Conservation (phyloP, 2,797 vertebrate genomes). For the Sebastes miniatus region DNA sequence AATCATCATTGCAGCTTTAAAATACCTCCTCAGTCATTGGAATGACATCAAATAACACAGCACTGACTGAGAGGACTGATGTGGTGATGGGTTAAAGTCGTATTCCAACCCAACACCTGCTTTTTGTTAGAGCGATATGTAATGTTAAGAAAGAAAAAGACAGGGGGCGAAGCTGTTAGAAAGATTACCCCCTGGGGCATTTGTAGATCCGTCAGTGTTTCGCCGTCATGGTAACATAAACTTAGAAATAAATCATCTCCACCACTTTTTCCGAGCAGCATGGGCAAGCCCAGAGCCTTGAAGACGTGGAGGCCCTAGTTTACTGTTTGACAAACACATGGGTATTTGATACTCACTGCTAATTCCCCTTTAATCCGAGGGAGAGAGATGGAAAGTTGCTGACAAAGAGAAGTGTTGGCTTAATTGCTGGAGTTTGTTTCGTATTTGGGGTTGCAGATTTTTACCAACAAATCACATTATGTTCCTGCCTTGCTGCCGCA, state of each 20-base stretch:
- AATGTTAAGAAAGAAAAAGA: constrained; percentile 64
- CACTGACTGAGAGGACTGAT: constrained; percentile 52
- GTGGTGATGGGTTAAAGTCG: constrained; percentile 65
- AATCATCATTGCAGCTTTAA: constrained; percentile 71
- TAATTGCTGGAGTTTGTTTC: background rate
- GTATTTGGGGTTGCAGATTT: background rate
- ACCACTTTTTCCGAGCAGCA: constrained; percentile 43
- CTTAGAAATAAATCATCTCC: constrained; percentile 56
- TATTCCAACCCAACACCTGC: constrained; percentile 72
- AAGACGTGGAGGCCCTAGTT: constrained; percentile 24
- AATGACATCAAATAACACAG: constrained; percentile 75
- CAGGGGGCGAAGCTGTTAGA: constrained; percentile 69
- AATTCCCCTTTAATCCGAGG: constrained; percentile 38
- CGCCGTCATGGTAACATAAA: constrained; percentile 67
- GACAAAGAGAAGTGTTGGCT: constrained; percentile 2
- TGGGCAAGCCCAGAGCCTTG: constrained; percentile 22
- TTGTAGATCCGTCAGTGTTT: constrained; percentile 65
- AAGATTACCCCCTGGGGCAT: constrained; percentile 61
- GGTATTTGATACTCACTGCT: constrained; percentile 33
- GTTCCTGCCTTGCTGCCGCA: constrained; percentile 7
- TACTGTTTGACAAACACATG: constrained; percentile 35
- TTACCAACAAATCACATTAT: constrained; percentile 12
- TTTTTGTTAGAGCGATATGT: constrained; percentile 74
- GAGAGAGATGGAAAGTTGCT: constrained; percentile 30
- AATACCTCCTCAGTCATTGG: constrained; percentile 71